Base-by-base conservation (phyloP, 2,888 invertebrate species). In the Linnaemya vulpina region DNA sequence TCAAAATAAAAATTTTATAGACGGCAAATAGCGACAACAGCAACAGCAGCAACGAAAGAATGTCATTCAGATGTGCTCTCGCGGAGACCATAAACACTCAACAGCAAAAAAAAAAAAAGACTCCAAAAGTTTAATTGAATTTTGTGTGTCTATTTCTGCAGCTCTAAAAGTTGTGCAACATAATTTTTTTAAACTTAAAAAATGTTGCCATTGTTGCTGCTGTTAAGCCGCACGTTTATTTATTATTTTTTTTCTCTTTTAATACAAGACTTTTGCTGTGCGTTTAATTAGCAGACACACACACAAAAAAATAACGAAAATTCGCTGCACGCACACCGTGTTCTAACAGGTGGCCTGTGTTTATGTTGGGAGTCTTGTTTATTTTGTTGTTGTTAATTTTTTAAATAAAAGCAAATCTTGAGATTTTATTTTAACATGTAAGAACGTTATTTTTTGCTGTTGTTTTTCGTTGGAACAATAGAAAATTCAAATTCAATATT, bases 401-500 rank as follows among this genome's bases (percentile, higher is more conserved):
- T 1, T 2, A 15, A 68, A 35, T 22, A 38, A 8, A 51, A 40
- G 40, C 43, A 78, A 38, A 63, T 46, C 71, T 55, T 71, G 55
- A 51, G 65, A 71, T 38, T 76, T 63, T 38, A 1, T 49, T 43
- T 17, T 4, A 35, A 62, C 17, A 53, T 53, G 17, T 15, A 13
- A 35, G 40, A 15, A 35, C 17, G 1, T 7, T 15, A 9, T 51
- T 38, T 38, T 49, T 22, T 49, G n/a, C 20, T 58, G 51, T 1
- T 40, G 2, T 8, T 73, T 53, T 65, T 43, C 11, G 4, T 20
- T 17, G 11, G 46, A 80, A 83, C 75, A 84, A 80, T 84, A 80
- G 75, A 46, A 79, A 79, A 79, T 75, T 70, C 49, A 70, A 80
- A 84, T 80, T 83, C 58, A 76, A 77, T 83, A 46, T n/a, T 58